Evolutionary conservation across 1,140 invertebrate genomes (phyloP).

Genomic region (Lethocerus indicus): DNA sequence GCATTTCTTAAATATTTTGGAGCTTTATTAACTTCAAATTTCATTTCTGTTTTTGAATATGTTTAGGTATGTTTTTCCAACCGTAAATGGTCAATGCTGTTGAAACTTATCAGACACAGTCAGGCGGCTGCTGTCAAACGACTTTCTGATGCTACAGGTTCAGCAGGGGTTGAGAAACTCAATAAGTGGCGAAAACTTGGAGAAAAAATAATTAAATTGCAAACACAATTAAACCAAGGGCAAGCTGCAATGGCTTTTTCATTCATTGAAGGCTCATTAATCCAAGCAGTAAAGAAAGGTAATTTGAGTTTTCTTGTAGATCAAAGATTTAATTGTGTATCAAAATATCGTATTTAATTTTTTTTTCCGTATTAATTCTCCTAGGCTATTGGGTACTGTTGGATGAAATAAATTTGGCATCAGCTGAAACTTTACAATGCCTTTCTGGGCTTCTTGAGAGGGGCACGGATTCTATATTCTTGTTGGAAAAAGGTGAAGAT

Average conservation of each 20-base stretch:
- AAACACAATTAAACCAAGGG: slow-evolving; percentile 41
- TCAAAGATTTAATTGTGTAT: not conserved
- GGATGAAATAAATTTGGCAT: slow-evolving; percentile 96
- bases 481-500: slow-evolving; percentile 76
- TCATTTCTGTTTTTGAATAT: slow-evolving; percentile 8
- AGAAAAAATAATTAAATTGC: slow-evolving; percentile 50
- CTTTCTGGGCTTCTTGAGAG: slow-evolving; percentile 81
- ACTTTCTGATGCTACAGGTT: slow-evolving; percentile 20
- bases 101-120: slow-evolving; percentile 61
- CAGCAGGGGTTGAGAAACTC: slow-evolving; percentile 24
- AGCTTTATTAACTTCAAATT: slow-evolving; percentile 4
- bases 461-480: slow-evolving; percentile 52
- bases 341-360: not conserved
- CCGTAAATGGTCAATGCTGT: slow-evolving; percentile 50
- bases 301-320: slow-evolving; percentile 4
- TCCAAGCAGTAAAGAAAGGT: slow-evolving; percentile 75
- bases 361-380: not conserved
- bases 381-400: slow-evolving; percentile 79
- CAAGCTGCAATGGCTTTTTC: slow-evolving; percentile 67
- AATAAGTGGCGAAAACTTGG: slow-evolving; percentile 35
- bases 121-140: slow-evolving; percentile 45
- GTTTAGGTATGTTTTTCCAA: slow-evolving; percentile 45
- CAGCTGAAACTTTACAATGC: slow-evolving; percentile 90
- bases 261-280: slow-evolving; percentile 83
- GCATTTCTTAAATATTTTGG: too few species aligned